A percentile compares a stretch with the other conserved stretches of the same genome.
Evolutionary conservation across 23 tunicate genomes (phyloP).

Genomic region (Styela clava): DNA sequence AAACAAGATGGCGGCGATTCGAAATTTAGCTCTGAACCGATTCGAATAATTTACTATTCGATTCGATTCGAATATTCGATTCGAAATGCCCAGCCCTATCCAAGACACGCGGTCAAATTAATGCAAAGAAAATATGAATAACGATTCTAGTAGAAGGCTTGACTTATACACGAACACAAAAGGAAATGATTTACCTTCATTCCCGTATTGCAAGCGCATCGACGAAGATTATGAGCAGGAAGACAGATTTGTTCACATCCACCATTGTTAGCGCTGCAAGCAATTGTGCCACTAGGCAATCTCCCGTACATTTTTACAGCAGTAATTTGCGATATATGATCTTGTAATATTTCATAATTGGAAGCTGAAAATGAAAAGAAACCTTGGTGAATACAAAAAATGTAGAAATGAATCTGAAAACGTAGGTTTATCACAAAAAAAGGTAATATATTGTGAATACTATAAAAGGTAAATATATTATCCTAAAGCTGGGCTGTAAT

Average conservation of each 20-base stretch:
- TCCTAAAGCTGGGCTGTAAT: too few species aligned
- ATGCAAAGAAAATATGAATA: too few species aligned
- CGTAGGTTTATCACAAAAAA: neutral
- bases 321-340: constrained; percentile 41
- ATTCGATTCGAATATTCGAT: too few species aligned
- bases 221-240: constrained; percentile 6
- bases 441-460: neutral
- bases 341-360: constrained; percentile 31
- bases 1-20: too few species aligned
- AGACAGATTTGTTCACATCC: constrained; percentile 80
- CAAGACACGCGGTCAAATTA: too few species aligned
- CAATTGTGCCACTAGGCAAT: constrained; percentile 31
- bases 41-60: too few species aligned
- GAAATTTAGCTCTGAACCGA: too few species aligned
- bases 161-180: too few species aligned
- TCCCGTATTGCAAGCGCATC: constrained; percentile 72
- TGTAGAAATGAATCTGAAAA: neutral
- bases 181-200: constrained; percentile 60
- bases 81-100: too few species aligned
- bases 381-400: neutral
- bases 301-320: constrained; percentile 62
- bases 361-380: constrained; percentile 35
- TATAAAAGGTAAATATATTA: too few species aligned
- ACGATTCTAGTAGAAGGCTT: too few species aligned
- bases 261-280: constrained; percentile 40